Evolutionary conservation across 2,888 invertebrate genomes (phyloP), one percentile per base, ranked within the genome.

Genomic region (Plutella xylostella): DNA sequence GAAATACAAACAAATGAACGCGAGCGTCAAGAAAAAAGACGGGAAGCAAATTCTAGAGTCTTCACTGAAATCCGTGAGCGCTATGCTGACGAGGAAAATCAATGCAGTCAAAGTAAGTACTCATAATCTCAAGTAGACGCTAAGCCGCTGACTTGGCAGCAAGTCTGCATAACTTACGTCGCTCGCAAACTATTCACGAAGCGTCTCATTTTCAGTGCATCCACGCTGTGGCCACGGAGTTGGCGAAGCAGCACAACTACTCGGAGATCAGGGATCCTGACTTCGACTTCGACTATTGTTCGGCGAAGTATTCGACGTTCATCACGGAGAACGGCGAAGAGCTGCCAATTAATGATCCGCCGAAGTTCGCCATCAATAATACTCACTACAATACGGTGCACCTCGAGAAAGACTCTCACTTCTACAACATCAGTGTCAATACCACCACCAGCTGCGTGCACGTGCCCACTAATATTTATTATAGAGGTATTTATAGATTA

Each of bases 381-480:
- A 47, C 58, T 1, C 57, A 74, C 41, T 91, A 88, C 60, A 75
- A 84, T 56, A 68, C 76, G 17, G 85, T 92, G 63, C 60, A 79
- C 7, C 66, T 94, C 18, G 89, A 89, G 59, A 85, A 86, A 46
- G 92, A 93, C 64, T 89, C 91, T 0, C 93, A 94, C 69, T 96
- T 96, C 73, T 93, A 93, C 68, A 90, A 93, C 64, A 89, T 94
- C 50, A 88, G 89, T 30, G 91, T 94, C 12, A 93, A 93, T 67
- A 91, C 91, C 11, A 88, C 85, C 46, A 87, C 88, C 56, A 95
- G 95, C 63, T 91, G 96, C 50, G 93, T 97, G 42, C 97, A 98
- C 71, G 92, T 97, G 20, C 97, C 98, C 4, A 94, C 96, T 22
- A 97, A 97, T 80, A 92, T 98, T 47, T 97, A 89, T 78, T 96